phyloP scores from a whole-genome alignment of 1,140 invertebrate species.

The Drosophila cardini region DNA sequence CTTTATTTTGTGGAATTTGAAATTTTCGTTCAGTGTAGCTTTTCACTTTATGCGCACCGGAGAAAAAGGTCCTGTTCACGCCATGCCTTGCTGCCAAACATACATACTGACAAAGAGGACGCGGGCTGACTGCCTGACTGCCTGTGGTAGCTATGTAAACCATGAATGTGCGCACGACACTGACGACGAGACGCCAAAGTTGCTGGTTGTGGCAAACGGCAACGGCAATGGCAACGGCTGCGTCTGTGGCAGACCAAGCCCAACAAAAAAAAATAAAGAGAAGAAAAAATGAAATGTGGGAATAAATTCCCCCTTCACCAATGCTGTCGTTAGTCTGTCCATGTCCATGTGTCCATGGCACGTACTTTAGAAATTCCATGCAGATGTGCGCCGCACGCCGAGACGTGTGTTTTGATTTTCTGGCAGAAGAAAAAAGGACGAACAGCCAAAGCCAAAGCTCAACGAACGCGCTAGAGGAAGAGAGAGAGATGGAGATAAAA shows the following conservation, averaged over 20 bases:
- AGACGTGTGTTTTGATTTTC: slow-evolving; percentile 84
- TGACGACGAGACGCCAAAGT: slow-evolving; percentile 64
- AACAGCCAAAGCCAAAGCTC: slow-evolving; percentile 61
- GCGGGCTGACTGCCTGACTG: slow-evolving; percentile 52
- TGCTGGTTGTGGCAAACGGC: slow-evolving; percentile 72
- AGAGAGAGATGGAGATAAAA: slow-evolving; percentile 45
- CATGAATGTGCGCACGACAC: slow-evolving; percentile 62
- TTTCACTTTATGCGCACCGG: slow-evolving; percentile 72
- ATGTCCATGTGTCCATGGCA: slow-evolving; percentile 63
- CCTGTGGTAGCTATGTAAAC: slow-evolving; percentile 73
- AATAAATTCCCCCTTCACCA: slow-evolving; percentile 8
- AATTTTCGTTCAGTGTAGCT: slow-evolving; percentile 57
- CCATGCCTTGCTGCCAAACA: slow-evolving; percentile 69
- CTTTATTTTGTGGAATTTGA: not conserved
- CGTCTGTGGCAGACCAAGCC: slow-evolving; percentile 43
- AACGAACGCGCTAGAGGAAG: slow-evolving; percentile 53
- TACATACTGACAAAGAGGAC: slow-evolving; percentile 78
- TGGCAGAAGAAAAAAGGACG: slow-evolving; percentile 32
- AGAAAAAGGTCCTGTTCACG: slow-evolving; percentile 51
- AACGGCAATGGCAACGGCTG: slow-evolving; percentile 54
- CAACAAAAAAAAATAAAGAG: slow-evolving; percentile 31
- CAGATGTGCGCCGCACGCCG: slow-evolving; percentile 82
- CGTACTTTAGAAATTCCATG: slow-evolving; percentile 83
- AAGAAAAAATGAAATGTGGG: slow-evolving; percentile 12
- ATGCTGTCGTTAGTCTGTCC: slow-evolving; percentile 31